Percentiles rank a stretch among this genome's conserved stretches.
These are phyloP conservation scores for Eulemur albifrons DNA, from an alignment of 2,797 vertebrate genomes.

Conservation along the genomic window DNA sequence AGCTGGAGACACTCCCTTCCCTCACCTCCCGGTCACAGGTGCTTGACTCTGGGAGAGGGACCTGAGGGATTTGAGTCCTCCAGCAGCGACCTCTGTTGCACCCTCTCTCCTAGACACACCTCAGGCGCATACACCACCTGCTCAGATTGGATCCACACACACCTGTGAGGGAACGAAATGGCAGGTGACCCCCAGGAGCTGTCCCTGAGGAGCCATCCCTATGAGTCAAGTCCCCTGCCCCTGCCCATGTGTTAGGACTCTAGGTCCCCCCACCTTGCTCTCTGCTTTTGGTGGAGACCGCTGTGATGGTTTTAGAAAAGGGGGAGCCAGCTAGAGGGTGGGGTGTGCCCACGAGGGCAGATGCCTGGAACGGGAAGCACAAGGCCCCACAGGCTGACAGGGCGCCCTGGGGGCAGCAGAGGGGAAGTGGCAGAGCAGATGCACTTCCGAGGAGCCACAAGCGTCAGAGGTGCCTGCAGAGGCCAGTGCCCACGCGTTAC, in stretches of 20 bases:
- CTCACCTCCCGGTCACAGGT: rapidly evolving
- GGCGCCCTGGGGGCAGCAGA: not conserved
- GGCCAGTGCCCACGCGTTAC: rapidly evolving
- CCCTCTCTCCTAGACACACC: not conserved
- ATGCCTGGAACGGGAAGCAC: not conserved
- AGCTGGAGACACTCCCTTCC: not conserved
- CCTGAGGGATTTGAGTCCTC: not conserved
- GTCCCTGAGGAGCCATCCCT: not conserved
- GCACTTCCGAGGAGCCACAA: not conserved
- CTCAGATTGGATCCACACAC: not conserved
- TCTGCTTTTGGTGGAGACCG: not conserved
- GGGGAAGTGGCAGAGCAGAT: not conserved
- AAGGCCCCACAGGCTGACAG: not conserved
- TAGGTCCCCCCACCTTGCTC: not conserved
- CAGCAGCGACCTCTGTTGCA: not conserved
- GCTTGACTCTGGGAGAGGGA: not conserved
- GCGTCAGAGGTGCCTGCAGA: rapidly evolving
- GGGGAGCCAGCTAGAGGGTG: not conserved
- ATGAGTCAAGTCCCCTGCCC: too few species aligned
- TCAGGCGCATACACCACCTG: not conserved
- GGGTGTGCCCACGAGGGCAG: not conserved
- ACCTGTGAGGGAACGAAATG: not conserved
- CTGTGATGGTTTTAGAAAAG: not conserved
- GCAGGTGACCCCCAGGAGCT: not conserved
- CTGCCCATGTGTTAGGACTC: not conserved